phyloP scores from a whole-genome alignment of 2,888 invertebrate species.

The Apoda limacodes region DNA sequence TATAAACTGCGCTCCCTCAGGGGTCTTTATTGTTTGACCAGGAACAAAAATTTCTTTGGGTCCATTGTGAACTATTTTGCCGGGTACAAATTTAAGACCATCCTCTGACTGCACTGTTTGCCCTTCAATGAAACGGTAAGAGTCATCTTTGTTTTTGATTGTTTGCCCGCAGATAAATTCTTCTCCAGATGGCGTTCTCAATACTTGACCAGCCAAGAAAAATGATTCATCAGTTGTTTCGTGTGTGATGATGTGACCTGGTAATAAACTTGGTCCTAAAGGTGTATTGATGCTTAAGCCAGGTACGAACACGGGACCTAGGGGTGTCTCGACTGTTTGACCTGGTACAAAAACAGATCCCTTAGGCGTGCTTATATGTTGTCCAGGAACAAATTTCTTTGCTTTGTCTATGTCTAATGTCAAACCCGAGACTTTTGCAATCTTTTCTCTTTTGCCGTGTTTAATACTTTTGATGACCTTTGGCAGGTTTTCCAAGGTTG shows the following conservation, averaged over 20 bases:
- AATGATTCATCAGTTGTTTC: conserved; percentile 69
- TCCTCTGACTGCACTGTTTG: conserved; percentile 73
- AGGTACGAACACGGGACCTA: conserved; percentile 77
- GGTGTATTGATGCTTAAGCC: conserved; percentile 79
- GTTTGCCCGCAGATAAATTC: conserved; percentile 76
- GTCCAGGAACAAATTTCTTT: conserved; percentile 77
- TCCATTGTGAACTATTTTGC: conserved; percentile 61
- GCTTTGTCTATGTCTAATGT: conserved; percentile 75
- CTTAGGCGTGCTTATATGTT: conserved; percentile 76
- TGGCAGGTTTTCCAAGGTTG: conserved; percentile 73
- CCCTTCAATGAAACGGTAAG: conserved; percentile 69
- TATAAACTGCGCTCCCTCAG: conserved; percentile 72
- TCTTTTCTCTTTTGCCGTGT: conserved; percentile 67
- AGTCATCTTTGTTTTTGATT: conserved; percentile 66
- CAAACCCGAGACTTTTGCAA: conserved; percentile 74
- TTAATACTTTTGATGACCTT: conserved; percentile 72
- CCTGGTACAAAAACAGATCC: conserved; percentile 81
- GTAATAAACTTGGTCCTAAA: conserved; percentile 75
- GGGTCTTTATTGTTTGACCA: conserved; percentile 71
- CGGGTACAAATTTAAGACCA: conserved; percentile 73
- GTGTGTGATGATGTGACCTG: conserved; percentile 77
- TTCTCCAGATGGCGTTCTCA: conserved; percentile 68
- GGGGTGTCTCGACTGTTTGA: conserved; percentile 77
- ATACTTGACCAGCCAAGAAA: conserved; percentile 78
- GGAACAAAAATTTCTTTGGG: conserved; percentile 68